Base-by-base conservation (phyloP, 1,140 invertebrate genomes). In the Lysiphlebus fabarum region DNA sequence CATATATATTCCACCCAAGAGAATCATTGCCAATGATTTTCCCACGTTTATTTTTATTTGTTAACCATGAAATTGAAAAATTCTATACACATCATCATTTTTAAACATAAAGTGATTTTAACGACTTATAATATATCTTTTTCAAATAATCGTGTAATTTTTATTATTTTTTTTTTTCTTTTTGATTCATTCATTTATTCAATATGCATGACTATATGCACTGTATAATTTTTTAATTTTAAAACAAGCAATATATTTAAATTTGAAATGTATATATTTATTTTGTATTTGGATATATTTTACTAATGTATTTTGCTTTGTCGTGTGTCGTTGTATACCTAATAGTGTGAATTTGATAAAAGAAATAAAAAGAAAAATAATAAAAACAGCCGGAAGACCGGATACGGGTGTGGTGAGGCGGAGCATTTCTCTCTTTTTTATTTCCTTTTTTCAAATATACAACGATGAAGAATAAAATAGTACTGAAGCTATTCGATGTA, bases 361-460 rank as follows among this genome's bases (percentile, higher is more conserved):
- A n/a, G 48, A 26, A 26, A 26, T n/a, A n/a, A n/a, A n/a, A n/a
- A n/a, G n/a, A 26, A 26, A 26, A 36, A 47, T 53, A 53, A 59
- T 57, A 64, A 64, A 64, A 64, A 62, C 59, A 53, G 43, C 59
- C 63, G 54, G 63, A 56, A 64, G 51, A 62, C 63, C 59, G 63
- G 63, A 64, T 62, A 36, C 63, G 57, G 38, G 53, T 58, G 61
- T 51, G 57, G 53, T 38, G 26, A 26, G 48, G 54, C 50, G 48
- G 42, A 62, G 59, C 57, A 61, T 53, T 26, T 26, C 1, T 26
- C 17, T 26, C 17, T 26, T 26, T 26, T 26, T 26, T 26, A 26
- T 26, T 26, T 26, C 17, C 17, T 26, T 26, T 26, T 26, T 26
- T 26, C 17, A 26, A 26, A 26, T 26, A 43, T 33, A 59, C 37